Base-by-base conservation (phyloP, 2,113 vertebrate species). In the Melanostigma gelatinosum region DNA sequence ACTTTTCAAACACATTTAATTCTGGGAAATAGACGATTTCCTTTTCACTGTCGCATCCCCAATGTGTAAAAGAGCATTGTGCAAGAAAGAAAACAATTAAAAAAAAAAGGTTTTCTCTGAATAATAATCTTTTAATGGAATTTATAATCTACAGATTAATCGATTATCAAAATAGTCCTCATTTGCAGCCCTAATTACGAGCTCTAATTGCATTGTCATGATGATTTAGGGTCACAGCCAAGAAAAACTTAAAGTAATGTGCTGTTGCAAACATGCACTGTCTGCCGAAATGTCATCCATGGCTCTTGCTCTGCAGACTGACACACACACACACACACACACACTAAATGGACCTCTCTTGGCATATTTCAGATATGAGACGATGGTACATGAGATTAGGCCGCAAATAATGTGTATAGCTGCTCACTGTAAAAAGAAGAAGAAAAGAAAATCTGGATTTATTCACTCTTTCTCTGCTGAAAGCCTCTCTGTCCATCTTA, bases 401-500 rank as follows among this genome's bases (percentile, higher is more conserved):
- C 24, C n/a, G 34, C 38, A 55, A 70, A 64, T 89, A 85, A 83
- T 78, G 32, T 57, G 27, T n/a, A 69, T 42, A 60, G 67, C 50
- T 60, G 63, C 58, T 83, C 55, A 70, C 16, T 77, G 57, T 27
- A 42, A 8, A 61, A 4, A 20, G n/a, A 22, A 36, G 27, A 60
- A 20, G 57, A 15, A 27, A 78, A 15, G 24, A 78, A 87, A 89
- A 80, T 81, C 70, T 46, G 52, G 64, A 52, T 83, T 73, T 85
- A 27, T 75, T 87, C 82, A 72, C 34, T 61, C 58, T 68, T 81
- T 55, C 62, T 70, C 73, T 20, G 18, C 68, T 85, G 69, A 90
- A 92, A 91, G 77, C 72, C 63, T 82, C 46, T 62, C 76, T 74
- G 87, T 86, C 89, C 79, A 84, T 92, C 80, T 89, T 87, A 88